phyloP scores from a whole-genome alignment of 2,113 vertebrate species.

The Oncorhynchus masou region DNA sequence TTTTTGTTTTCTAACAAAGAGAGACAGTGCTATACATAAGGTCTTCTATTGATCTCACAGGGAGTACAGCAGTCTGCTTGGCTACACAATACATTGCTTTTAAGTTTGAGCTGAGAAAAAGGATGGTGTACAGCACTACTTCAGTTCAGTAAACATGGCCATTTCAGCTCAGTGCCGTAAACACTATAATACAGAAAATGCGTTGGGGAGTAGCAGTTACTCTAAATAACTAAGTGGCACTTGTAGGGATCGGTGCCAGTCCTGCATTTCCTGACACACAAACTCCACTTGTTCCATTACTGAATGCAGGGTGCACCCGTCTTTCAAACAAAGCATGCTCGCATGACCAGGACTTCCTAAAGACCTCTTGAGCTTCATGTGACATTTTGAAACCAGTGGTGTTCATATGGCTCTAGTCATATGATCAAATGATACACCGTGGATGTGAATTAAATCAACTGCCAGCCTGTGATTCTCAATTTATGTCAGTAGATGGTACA shows the following conservation, averaged over 20 bases:
- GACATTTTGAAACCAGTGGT: not conserved
- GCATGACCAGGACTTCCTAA: no score
- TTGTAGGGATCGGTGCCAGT: constrained; percentile 45
- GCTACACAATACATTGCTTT: not conserved
- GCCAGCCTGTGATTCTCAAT: not conserved
- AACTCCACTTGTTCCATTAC: not conserved
- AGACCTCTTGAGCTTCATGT: no score
- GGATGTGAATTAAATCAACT: not conserved
- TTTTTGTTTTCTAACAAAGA: not conserved
- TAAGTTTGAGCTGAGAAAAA: no score
- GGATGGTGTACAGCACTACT: no score
- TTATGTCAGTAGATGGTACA: constrained; percentile 57
- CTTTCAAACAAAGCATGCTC: no score
- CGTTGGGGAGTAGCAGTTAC: constrained; percentile 24
- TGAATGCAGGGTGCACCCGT: no score
- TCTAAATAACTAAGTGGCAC: constrained; percentile 56
- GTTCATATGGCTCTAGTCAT: not conserved
- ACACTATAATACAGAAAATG: not conserved
- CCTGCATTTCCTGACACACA: constrained; percentile 25
- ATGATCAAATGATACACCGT: not conserved
- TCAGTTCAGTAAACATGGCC: not conserved
- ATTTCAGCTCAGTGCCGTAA: not conserved
- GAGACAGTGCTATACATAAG: not conserved
- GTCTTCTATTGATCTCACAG: not conserved
- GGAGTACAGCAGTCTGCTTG: constrained; percentile 6